Base-by-base conservation (phyloP, 2,797 vertebrate genomes). In the Lagocephalus sceleratus region DNA sequence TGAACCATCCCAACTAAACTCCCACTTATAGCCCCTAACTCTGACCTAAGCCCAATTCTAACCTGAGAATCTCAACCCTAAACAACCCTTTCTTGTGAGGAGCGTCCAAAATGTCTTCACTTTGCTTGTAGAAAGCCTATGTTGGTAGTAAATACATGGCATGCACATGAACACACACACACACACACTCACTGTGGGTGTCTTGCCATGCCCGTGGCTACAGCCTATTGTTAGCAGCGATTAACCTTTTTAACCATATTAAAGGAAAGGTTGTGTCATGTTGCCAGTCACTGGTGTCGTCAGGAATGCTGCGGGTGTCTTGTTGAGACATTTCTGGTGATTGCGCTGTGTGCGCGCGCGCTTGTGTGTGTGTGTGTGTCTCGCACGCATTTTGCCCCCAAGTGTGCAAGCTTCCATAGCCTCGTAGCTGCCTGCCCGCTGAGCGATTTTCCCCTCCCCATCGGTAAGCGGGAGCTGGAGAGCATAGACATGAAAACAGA, bases 231-330 rank as follows among this genome's bases (percentile, higher is more conserved):
- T 62, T 66, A 44, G 53, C 72, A 69, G 51, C 39, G 45, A 76
- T 83, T 77, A 80, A 82, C 73, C 68, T 77, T 82, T 81, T 73
- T 66, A 71, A 71, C 53, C 54, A 73, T 64, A 48, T 63, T 49
- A 55, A 65, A 60, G 38, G n/a, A 76, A 69, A 68, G 51, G 59
- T 73, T 81, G 63, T 59, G 60, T 70, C 51, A 76, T 68, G 73
- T 60, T 60, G 54, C 53, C 51, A 45, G 29, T 29, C 29, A 29
- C 12, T 14, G 52, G 14, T 60, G 50, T 54, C 56, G 58, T 67
- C 41, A 32, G 54, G n/a, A 52, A 61, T 0, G 32, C 61, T 55
- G 17, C 35, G 47, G 50, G 57, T 73, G 43, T 69, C 76, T 61
- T 62, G 41, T 72, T 41, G 17, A 59, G 46, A 42, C 41, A 61